A percentile compares a stretch with the other conserved stretches of the same genome.
phyloP scores from a whole-genome alignment of 2,888 invertebrate species.

The Dugesia japonica region DNA sequence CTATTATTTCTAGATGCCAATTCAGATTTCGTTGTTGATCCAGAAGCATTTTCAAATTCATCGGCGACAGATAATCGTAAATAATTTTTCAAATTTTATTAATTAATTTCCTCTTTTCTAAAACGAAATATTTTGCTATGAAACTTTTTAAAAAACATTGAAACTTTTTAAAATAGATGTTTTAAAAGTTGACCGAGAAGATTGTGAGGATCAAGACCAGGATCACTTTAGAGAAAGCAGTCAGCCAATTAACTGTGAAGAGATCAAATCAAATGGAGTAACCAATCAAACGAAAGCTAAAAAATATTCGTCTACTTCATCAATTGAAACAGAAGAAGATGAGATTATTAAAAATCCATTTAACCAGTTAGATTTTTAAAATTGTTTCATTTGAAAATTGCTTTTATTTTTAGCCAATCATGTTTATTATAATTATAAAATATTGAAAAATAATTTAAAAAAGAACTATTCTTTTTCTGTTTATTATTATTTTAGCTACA shows the following conservation, averaged over 20 bases:
- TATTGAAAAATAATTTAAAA: no score
- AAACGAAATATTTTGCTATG: no score
- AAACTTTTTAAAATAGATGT: no score
- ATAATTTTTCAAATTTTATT: no score
- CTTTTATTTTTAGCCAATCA: no score
- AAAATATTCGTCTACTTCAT: neutral
- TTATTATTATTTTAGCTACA: no score
- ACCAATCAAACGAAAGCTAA: neutral
- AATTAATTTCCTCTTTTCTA: no score
- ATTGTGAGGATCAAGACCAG: neutral
- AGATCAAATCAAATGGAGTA: neutral
- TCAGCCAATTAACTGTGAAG: neutral
- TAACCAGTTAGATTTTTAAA: neutral
- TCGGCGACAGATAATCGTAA: no score
- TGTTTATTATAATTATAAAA: no score
- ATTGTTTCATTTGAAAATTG: no score
- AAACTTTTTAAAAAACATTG: no score
- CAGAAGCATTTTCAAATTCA: neutral
- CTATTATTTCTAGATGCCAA: neutral
- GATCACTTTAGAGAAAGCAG: neutral
- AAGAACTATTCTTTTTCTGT: no score
- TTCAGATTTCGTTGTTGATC: neutral
- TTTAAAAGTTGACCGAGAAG: neutral
- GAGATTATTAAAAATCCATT: neutral
- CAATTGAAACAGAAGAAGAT: conserved; percentile 13